Base-by-base conservation (phyloP, 2,888 invertebrate species). In the Uloborus plumipes region DNA sequence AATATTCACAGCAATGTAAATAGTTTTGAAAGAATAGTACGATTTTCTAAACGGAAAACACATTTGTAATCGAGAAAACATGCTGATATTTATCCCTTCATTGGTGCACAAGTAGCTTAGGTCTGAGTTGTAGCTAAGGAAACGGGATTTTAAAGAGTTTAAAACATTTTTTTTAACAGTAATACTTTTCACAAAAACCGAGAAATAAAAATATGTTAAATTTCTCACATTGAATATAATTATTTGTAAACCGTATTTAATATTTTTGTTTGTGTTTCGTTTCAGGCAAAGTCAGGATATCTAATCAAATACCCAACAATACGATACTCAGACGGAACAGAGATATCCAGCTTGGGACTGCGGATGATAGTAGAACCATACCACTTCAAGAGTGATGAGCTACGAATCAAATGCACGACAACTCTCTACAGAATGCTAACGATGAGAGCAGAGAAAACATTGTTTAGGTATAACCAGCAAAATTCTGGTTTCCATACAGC, bases 361-460 rank as follows among this genome's bases (percentile, higher is more conserved):
- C 70, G 71, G 49, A 84, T 84, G 84, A 66, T 62, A 58, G 74
- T 84, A 16, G 78, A 84, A 20, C 74, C 65, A 22, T 47, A 84
- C 20, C 84, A 84, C 26, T 84, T 84, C 61, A 73, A 77, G 51
- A 84, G 78, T 31, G 84, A 84, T 39, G 84, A 84, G 53, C 51
- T 84, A 20, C 70, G 84, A n/a, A 73, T 84, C 66, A 84, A 84
- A 18, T 84, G 84, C 58, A 84, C 84, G 7, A 72, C 84, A 15
- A 84, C 84, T 15, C 51, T 78, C 26, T 84, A 84, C 74, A 70
- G 74, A 78, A 84, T 84, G 84, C 71, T 84, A 15, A 84, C 84
- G 0, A 78, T 78, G 74, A 73, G 66, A 53, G 71, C 78, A 58
- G 84, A 84, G 49, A 84, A 74, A 50, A 79, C 74, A 61, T 51